Base-by-base conservation (phyloP, 1,140 invertebrate genomes). In the Cydia strobilella region DNA sequence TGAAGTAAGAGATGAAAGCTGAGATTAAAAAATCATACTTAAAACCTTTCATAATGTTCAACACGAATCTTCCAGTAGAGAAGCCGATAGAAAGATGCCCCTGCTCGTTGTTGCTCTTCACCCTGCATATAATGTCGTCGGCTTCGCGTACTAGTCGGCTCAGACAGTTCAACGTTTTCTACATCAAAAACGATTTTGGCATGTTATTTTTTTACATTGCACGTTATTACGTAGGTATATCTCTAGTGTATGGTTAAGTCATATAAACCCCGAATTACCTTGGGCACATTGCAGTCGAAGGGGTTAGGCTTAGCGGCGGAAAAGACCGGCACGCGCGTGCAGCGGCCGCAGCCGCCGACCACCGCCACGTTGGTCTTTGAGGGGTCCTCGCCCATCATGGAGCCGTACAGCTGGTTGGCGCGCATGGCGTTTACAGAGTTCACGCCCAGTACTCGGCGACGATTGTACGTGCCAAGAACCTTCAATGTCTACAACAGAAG, bases 31-130 rank as follows among this genome's bases (percentile, higher is more conserved):
- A 20, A 59, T 59, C 6, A 59, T 59, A 31, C 2, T 4, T 31
- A 31, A 39, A 77, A 86, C 90, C 90, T 83, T 85, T 86, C 88
- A 91, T 88, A 63, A 90, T 78, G 73, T 87, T 87, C 12, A 82
- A 12, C 1, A 89, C 87, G 66, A 85, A 88, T 86, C 90, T 78
- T 0, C 88, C 90, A 0, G 89, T 86, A 5, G 90, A 79, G 74
- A 90, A 92, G 0, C 90, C 90, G 3, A 90, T 86, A 25, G 90
- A 92, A 1, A 92, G 82, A 72, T 90, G 89, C 0, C 89, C 90
- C 71, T 90, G 87, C 45, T 87, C 90, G 63, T 82, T 82, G 77
- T 90, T 90, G 59, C 82, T 82, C 74, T 90, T 92, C 69, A 90
- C 88, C 59, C 82, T 83, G 73, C 90, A 90, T 65, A 92, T 90